phyloP scores from a whole-genome alignment of 37 sponge, comb jelly and placozoan genomes.

The Cliona cf. orientalis region DNA sequence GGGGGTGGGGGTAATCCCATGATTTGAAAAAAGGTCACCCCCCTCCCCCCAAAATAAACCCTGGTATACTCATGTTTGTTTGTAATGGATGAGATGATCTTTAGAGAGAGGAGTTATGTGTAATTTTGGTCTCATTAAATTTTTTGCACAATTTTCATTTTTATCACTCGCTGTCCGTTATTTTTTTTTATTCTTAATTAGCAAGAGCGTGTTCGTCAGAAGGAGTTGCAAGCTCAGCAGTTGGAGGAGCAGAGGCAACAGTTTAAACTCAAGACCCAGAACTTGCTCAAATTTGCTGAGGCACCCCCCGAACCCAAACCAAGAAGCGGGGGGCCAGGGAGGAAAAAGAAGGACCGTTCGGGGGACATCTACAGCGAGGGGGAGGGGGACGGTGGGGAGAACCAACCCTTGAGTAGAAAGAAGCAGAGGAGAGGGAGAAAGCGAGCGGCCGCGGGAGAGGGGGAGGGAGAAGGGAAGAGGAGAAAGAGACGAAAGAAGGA shows the following conservation, averaged over 20 bases:
- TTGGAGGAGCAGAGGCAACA: slow-evolving; percentile 71
- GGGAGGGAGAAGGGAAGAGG: too few species aligned
- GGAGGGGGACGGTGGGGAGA: slow-evolving; percentile 29
- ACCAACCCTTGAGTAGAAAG: background rate
- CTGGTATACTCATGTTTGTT: too few species aligned
- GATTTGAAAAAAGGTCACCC: too few species aligned
- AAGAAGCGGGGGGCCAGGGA: background rate
- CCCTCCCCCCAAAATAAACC: too few species aligned
- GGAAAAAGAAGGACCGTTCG: slow-evolving; percentile 51
- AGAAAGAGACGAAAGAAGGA: too few species aligned
- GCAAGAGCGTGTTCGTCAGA: slow-evolving; percentile 54
- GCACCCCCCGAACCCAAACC: slow-evolving; percentile 28
- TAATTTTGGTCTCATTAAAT: background rate
- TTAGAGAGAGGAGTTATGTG: background rate
- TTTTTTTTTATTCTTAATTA: background rate
- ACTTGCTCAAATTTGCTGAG: slow-evolving; percentile 71
- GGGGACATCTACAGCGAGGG: slow-evolving; percentile 82
- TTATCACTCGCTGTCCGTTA: background rate
- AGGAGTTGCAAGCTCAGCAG: slow-evolving; percentile 64
- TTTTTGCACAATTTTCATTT: background rate
- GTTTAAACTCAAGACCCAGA: slow-evolving; percentile 74
- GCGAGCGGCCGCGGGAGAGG: too few species aligned
- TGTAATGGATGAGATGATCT: background rate
- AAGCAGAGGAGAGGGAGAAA: background rate
- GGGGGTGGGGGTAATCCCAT: too few species aligned